A percentile compares a stretch with the other conserved stretches of the same genome.
Evolutionary conservation across 2,797 vertebrate genomes (phyloP).

Genomic region (Anguilla obscura): DNA sequence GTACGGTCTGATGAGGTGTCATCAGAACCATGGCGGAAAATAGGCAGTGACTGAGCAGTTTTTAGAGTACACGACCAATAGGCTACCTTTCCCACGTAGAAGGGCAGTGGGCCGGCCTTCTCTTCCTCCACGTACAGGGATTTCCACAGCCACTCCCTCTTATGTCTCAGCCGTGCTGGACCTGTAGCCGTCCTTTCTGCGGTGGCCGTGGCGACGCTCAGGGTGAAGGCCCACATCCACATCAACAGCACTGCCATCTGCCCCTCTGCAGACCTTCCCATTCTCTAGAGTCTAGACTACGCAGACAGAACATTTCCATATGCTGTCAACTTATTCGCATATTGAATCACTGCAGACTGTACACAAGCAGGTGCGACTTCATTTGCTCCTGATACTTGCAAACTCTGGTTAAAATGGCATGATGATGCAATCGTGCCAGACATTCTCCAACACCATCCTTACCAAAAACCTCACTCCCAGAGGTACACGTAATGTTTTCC

Average conservation of each 20-base stretch:
- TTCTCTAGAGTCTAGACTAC: slow-evolving; percentile 36
- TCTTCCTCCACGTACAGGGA: slow-evolving; percentile 62
- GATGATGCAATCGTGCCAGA: not conserved
- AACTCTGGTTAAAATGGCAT: not conserved
- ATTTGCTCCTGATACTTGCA: not conserved
- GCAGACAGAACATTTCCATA: not conserved
- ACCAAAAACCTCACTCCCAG: not conserved
- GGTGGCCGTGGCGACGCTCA: slow-evolving; percentile 28
- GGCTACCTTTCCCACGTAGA: slow-evolving; percentile 66
- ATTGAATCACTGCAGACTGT: not conserved
- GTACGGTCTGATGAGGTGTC: no score
- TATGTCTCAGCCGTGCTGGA: slow-evolving; percentile 56
- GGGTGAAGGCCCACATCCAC: slow-evolving; percentile 41
- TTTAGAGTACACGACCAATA: not conserved
- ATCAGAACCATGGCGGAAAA: not conserved
- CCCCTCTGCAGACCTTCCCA: slow-evolving; percentile 30
- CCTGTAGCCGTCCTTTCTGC: slow-evolving; percentile 12
- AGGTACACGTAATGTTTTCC: not conserved
- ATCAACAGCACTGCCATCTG: slow-evolving; percentile 59
- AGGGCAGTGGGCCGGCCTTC: slow-evolving; percentile 33
- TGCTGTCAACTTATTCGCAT: not conserved
- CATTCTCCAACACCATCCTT: not conserved
- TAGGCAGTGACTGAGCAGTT: not conserved
- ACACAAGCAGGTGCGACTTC: not conserved
- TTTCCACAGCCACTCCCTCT: slow-evolving; percentile 72